Evolutionary conservation across 2,888 invertebrate genomes (phyloP), one percentile per base, ranked within the genome.

Genomic region (Cephus pulcher): DNA sequence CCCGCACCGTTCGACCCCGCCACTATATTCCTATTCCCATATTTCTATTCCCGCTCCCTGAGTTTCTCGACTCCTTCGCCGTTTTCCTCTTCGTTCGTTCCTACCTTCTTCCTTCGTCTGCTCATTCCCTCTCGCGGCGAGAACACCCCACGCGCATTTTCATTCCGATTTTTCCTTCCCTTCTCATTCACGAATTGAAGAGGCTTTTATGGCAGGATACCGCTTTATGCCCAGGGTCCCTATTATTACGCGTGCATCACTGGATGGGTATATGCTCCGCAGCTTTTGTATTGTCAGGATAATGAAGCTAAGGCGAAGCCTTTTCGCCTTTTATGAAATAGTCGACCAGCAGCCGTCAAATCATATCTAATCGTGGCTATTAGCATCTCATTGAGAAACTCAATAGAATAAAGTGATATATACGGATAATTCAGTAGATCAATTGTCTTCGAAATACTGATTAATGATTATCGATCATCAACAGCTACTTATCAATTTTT

Each of bases 161-260:
- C 89, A 86, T 89, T 88, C 81, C 84, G 83, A 89, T 89, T 87
- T 85, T 84, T 82, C 84, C 87, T 84, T 85, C 85, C 84, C 82
- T 85, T 78, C 84, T 84, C 85, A 81, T 87, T 86, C 86, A 82
- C 82, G 85, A 86, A 88, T 90, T 87, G 87, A 89, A 87, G 87
- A 86, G 86, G 86, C 87, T 87, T 90, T 90, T 90, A 89, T 89
- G 87, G 88, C 82, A 84, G 84, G 84, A 82, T 84, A 84, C 86
- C 85, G 85, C 88, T 89, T 90, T 90, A 89, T 89, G 83, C 84
- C 84, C 73, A 80, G 80, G 86, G 86, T 87, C 86, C 84, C 80
- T 83, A 84, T 88, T 88, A 90, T 90, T 89, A 88, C 87, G 89
- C 88, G 89, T 88, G 88, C 89, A 89, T 88, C 88, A 87, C 85